Percentiles rank a stretch among this genome's conserved stretches.
phyloP scores from a whole-genome alignment of 2,888 invertebrate genomes.

The Drosophila maculinotata region DNA sequence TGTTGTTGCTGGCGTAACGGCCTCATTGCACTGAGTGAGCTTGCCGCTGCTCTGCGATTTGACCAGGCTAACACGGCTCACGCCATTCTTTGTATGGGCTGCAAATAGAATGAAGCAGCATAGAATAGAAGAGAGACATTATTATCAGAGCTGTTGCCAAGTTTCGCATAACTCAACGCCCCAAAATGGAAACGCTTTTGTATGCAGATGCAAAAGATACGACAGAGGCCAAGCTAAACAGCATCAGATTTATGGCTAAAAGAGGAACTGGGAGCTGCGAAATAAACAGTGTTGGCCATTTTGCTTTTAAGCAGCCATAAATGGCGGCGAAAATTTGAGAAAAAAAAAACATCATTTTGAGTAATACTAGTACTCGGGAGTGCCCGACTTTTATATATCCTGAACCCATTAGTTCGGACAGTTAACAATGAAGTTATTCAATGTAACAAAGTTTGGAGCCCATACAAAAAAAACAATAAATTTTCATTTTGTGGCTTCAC shows the following conservation, averaged over 20 bases:
- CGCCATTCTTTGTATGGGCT: constrained; percentile 61
- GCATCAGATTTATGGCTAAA: constrained; percentile 77
- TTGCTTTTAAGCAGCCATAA: too few relatives aligned
- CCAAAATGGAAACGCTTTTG: constrained; percentile 31
- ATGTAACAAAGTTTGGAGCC: too few relatives aligned
- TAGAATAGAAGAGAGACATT: neutral
- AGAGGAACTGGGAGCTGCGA: constrained; percentile 18
- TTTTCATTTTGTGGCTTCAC: too few relatives aligned
- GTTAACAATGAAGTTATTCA: too few relatives aligned
- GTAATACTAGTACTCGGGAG: too few relatives aligned
- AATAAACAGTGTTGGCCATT: constrained; percentile 1
- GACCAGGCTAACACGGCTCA: constrained; percentile 56
- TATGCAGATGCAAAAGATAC: constrained; percentile 33
- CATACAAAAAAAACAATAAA: too few relatives aligned
- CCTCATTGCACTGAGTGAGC: constrained; percentile 59
- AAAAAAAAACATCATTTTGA: too few relatives aligned
- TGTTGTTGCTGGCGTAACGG: constrained; percentile 42
- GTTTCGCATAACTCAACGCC: constrained; percentile 50
- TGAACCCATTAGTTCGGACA: too few relatives aligned
- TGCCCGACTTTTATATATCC: too few relatives aligned
- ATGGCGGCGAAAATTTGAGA: neutral
- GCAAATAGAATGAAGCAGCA: constrained; percentile 3
- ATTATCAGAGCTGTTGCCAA: constrained; percentile 19
- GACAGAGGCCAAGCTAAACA: constrained; percentile 50
- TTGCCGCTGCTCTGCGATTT: constrained; percentile 71